Percentiles rank a stretch among this genome's conserved stretches.
phyloP scores from a whole-genome alignment of 2,888 invertebrate species.

The Tetramorium bicarinatum region DNA sequence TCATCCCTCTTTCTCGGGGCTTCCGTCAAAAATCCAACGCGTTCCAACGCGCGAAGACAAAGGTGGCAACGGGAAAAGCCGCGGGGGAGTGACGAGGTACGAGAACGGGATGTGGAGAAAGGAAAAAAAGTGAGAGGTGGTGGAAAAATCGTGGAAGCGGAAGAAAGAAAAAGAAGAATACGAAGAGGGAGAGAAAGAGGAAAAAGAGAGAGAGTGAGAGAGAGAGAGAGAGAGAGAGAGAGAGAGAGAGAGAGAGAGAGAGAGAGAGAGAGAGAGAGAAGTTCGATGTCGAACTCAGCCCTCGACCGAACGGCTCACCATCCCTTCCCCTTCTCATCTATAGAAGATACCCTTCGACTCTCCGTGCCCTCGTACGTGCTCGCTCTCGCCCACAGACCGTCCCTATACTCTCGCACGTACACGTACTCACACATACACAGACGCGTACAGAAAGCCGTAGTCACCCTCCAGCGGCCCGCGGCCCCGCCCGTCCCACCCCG shows the following conservation, averaged over 20 bases:
- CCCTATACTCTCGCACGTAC: constrained; percentile 51
- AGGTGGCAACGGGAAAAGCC: constrained; percentile 60
- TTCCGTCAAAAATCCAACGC: constrained; percentile 54
- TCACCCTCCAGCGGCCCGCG: constrained; percentile 67
- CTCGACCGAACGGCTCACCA: constrained; percentile 71
- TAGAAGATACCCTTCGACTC: constrained; percentile 83
- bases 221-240: constrained; percentile 54
- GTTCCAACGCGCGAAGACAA: constrained; percentile 47
- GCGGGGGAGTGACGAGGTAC: constrained; percentile 33
- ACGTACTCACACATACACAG: constrained; percentile 48
- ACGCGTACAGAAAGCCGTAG: constrained; percentile 69
- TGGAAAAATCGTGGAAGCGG: constrained; percentile 55
- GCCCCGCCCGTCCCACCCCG: constrained; percentile 61
- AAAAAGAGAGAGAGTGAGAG: constrained; percentile 24
- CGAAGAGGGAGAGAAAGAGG: constrained; percentile 43
- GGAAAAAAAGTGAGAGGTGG: constrained; percentile 50
- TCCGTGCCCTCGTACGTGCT: constrained; percentile 75
- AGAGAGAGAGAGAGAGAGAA: constrained; percentile 53
- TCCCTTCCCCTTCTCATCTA: constrained; percentile 76
- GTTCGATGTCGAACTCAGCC: constrained; percentile 66
- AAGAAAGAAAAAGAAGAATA: constrained; percentile 49
- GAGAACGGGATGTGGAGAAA: constrained; percentile 46
- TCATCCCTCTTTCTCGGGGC: constrained; percentile 50
- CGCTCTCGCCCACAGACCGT: constrained; percentile 60
- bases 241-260: constrained; percentile 39